phyloP scores from a whole-genome alignment of 2,113 vertebrate genomes.

The Euleptes europaea region DNA sequence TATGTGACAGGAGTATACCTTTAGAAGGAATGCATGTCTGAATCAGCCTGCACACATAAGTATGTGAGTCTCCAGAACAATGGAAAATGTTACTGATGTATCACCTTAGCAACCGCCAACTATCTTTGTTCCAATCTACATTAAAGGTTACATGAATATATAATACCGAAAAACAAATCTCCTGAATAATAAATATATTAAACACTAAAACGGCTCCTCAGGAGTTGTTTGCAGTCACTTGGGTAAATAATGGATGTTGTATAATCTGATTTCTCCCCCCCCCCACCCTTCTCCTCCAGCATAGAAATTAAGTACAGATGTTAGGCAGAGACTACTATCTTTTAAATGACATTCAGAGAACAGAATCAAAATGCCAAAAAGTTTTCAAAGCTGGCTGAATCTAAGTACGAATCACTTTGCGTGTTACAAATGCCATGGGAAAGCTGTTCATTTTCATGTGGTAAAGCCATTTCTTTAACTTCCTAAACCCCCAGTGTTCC shows the following conservation, averaged over 20 bases:
- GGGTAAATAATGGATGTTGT: slow-evolving; percentile 47
- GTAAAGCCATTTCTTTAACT: neutral
- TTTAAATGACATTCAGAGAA: slow-evolving; percentile 24
- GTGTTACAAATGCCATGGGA: neutral
- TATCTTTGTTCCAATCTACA: slow-evolving; percentile 25
- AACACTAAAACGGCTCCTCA: slow-evolving; percentile 30
- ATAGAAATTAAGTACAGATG: neutral
- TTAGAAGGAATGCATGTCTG: neutral
- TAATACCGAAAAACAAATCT: slow-evolving; percentile 49
- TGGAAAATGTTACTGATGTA: neutral
- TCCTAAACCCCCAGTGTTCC: too few species aligned
- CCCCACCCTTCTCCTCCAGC: accelerated
- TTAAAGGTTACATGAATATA: slow-evolving; percentile 59
- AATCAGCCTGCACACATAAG: neutral
- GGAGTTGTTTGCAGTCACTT: slow-evolving; percentile 45
- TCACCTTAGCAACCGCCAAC: slow-evolving; percentile 2
- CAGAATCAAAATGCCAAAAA: neutral
- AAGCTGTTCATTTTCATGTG: neutral
- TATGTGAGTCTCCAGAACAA: neutral
- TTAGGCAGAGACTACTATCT: neutral
- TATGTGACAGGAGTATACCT: neutral
- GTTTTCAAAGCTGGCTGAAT: neutral
- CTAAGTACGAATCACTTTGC: neutral
- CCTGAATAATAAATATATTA: slow-evolving; percentile 60
- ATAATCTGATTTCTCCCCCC: neutral